Evolutionary conservation across 2,113 vertebrate species (phyloP), one percentile per base, ranked within the genome.

Genomic region (Hylia prasina): DNA sequence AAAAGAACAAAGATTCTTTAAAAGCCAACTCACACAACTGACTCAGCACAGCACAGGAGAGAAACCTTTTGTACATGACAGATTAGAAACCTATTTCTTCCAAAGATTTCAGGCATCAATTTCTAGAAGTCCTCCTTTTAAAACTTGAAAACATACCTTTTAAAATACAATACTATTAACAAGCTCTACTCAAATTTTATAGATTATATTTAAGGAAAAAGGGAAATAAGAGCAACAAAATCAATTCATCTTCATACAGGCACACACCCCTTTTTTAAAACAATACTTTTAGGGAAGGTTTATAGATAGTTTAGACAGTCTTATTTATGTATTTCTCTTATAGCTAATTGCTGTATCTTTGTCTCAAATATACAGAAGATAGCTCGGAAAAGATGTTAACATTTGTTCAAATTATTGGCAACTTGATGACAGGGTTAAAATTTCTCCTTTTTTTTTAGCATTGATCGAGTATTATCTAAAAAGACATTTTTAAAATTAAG

Each of bases 391-490:
- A 61, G n/a, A 25, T 25, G 30, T 2, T 22, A 78, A 57, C 3
- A 30, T 25, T 44, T 71, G n/a, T 24, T 85, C 70, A 85, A 63
- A 70, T 79, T 58, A 63, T 15, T 44, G 19, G 28, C 50, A 83
- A 51, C 11, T 19, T 72, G 44, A 86, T 0, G 0, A 37, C 2
- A 63, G 4, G 0, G 2, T 39, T 82, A 76, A 58, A 79, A 68
- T 30, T 18, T 16, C 33, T 76, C 22, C 12, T n/a, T 9, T 61
- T 7, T 65, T 82, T 45, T 64, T 22, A 68, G 21, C 23, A 68
- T 1, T 18, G 69, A 75, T 37, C 0, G 3, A 53, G 4, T 57
- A 86, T 18, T 88, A 22, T 33, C 77, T 82, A 48, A 66, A 5
- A 73, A 73, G 4, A 22, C 27, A 19, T 40, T 42, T 63, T 37